These are phyloP conservation scores for Linurgus olivaceus DNA, from an alignment of 2,797 vertebrate genomes.

Conservation along the genomic window DNA sequence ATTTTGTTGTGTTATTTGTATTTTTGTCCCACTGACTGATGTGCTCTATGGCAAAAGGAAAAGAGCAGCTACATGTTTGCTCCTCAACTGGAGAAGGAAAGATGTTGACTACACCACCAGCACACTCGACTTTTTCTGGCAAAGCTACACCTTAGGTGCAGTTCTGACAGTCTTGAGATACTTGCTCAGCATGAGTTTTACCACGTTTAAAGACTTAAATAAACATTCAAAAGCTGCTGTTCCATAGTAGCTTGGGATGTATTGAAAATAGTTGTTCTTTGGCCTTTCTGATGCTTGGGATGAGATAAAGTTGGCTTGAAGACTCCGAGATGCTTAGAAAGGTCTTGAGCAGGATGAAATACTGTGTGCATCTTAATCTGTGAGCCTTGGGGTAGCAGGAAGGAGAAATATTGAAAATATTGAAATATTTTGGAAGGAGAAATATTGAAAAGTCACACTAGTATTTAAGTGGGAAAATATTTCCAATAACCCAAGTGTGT, in stretches of 20 bases:
- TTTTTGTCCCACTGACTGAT: background rate
- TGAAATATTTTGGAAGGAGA: background rate
- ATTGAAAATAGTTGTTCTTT: background rate
- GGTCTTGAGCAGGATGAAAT: background rate
- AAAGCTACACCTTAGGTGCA: background rate
- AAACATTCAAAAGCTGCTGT: background rate
- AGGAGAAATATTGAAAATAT: background rate
- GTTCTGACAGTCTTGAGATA: background rate
- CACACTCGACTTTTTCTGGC: background rate
- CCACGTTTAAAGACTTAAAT: background rate
- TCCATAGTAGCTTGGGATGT: background rate
- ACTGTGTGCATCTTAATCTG: background rate
- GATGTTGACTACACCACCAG: background rate
- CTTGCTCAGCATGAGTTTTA: background rate
- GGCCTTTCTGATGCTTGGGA: background rate
- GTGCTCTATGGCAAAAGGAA: background rate
- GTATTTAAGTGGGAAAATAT: background rate
- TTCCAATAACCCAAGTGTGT: background rate
- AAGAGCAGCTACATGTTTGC: background rate
- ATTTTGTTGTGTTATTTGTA: background rate
- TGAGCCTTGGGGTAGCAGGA: background rate
- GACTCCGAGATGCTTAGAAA: background rate
- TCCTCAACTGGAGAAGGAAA: background rate
- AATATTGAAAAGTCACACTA: background rate
- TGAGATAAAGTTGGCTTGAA: background rate